Evolutionary conservation across 1,140 invertebrate species (phyloP).

Genomic region (Drosophila tropicalis): DNA sequence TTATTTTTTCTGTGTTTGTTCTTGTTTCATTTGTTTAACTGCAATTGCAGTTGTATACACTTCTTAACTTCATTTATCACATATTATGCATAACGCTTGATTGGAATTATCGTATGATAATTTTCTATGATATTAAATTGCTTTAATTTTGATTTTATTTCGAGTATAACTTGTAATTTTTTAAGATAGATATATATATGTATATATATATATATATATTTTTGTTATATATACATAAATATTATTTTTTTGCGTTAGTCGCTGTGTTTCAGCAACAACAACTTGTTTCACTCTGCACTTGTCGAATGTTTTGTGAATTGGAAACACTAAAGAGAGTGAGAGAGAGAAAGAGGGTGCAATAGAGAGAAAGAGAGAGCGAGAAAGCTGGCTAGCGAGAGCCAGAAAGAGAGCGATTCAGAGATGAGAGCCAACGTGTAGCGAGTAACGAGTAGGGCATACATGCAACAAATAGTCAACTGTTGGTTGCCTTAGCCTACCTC

Average conservation of each 20-base stretch:
- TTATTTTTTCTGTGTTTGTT: background rate
- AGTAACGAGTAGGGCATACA: constrained; percentile 55
- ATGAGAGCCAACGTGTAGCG: constrained; percentile 18
- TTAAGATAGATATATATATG: constrained; percentile 3
- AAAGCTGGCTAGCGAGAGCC: background rate
- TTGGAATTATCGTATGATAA: constrained; percentile 19
- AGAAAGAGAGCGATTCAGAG: background rate
- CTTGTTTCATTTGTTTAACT: background rate
- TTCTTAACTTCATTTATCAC: constrained; percentile 15
- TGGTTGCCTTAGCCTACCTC: constrained; percentile 79
- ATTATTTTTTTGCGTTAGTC: constrained; percentile 62
- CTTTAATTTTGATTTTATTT: constrained; percentile 33
- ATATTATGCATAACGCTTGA: background rate
- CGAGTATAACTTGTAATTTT: too few species aligned
- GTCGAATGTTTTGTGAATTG: constrained; percentile 80
- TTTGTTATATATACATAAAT: too few species aligned
- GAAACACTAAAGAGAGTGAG: constrained; percentile 23
- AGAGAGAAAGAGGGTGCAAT: too few species aligned
- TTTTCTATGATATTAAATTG: constrained; percentile 32
- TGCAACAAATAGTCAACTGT: constrained; percentile 81
- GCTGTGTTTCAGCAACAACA: constrained; percentile 78
- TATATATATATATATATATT: too few species aligned
- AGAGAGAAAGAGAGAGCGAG: constrained; percentile 22
- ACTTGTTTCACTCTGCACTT: constrained; percentile 81
- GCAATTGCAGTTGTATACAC: background rate